Conservation (phyloP, 2,113 vertebrate genomes). For the mouse (Mus musculus) region GRCm39 chr13:11669501-11670000, state of each 20-base stretch:
- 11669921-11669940: rapidly evolving
- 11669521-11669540: not conserved
- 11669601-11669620: not conserved
- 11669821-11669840: not conserved
- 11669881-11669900: too few species aligned
- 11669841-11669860: not conserved
- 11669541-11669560: not conserved
- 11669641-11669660: not conserved
- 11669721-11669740: not conserved
- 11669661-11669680: not conserved
- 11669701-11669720: not conserved
- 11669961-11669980: not conserved
- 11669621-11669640: not conserved
- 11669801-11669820: not conserved
- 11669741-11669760: not conserved
- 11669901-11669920: not conserved
- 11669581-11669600: not conserved
- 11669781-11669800: not conserved
- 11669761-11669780: not conserved
- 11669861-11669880: not conserved
- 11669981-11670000: not conserved
- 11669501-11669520: not conserved
- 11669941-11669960: not conserved
- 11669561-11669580: not conserved
- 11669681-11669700: not conserved